phyloP scores from a whole-genome alignment of 2,113 vertebrate genomes.

The Melanostigma gelatinosum region DNA sequence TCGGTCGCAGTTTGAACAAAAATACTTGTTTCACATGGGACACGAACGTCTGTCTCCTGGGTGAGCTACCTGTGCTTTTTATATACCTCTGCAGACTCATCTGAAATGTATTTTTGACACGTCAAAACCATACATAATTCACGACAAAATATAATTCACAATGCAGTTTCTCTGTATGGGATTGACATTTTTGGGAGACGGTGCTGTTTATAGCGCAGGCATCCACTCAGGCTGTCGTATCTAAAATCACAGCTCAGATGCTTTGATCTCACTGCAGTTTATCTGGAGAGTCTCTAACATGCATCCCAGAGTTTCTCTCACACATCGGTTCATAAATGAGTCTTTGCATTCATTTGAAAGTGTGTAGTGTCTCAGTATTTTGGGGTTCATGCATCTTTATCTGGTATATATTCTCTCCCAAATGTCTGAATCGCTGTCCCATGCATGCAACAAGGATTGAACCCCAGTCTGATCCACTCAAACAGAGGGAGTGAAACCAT shows the following conservation, averaged over 20 bases:
- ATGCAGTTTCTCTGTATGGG: too few species aligned
- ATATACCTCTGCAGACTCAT: neutral
- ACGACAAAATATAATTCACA: too few species aligned
- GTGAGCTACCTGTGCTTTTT: too few species aligned
- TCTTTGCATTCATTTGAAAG: neutral
- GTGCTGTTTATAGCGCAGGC: constrained; percentile 30
- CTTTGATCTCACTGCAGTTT: constrained; percentile 42
- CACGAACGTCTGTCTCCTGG: too few species aligned
- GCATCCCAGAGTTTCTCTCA: constrained; percentile 32
- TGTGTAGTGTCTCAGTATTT: neutral
- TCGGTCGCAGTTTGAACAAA: too few species aligned
- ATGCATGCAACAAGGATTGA: constrained; percentile 6
- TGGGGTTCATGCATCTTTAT: neutral
- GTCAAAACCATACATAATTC: too few species aligned
- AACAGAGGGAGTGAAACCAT: constrained; percentile 22
- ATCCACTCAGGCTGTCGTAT: constrained; percentile 24
- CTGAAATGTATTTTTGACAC: too few species aligned
- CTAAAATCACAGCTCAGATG: constrained; percentile 15
- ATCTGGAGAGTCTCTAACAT: constrained; percentile 14
- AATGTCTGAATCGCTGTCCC: neutral
- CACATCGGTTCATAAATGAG: constrained; percentile 7
- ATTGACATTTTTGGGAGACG: too few species aligned
- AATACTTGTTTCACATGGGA: too few species aligned
- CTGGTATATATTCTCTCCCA: neutral
- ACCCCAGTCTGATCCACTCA: constrained; percentile 9